Base-by-base conservation (phyloP, 2,797 vertebrate species). In the Pantherophis alleghaniensis region DNA sequence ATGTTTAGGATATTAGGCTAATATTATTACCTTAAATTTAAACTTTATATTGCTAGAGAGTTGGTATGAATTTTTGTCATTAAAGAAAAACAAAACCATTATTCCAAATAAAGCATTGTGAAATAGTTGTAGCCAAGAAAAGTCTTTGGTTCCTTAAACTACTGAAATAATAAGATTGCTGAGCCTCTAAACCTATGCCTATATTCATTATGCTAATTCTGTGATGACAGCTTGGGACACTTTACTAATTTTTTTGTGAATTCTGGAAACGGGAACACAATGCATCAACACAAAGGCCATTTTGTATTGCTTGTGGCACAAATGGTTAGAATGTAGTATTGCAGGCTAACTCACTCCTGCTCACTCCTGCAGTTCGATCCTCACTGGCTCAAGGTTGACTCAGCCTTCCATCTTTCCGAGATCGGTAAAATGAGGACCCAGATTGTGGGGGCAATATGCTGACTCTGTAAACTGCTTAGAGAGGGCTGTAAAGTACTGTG, bases 21-120 rank as follows among this genome's bases (percentile, higher is more conserved):
- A 88, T 96, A 93, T 89, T 96, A 96, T 96, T 94, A 0, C 53
- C 89, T 90, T 26, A 90, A 57, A 26, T 57, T 90, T 86, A 95
- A 96, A 93, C 9, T 79, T 79, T 22, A 16, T 96, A 96, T 96
- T 94, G 87, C 93, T 96, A 93, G 92, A 7, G 0, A 92, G 56
- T 92, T 94, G 93, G 95, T 95, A 95, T 88, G 59, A 92, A 51
- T 26, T 56, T 94, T 59, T 0, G 0, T 74, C 86, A 86, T 95
- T 94, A 94, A 95, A 95, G 94, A 88, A 92, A 95, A 95, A 94
- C 86, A 2, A 61, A 92, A 13, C 91, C 47, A 59, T 60, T 37
- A 95, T 92, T 95, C 79, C 94, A 91, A 0, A 28, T 59, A 94
- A 32, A n/a, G 6, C 60, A 92, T 88, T 86, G 87, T 59, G 55